phyloP scores from a whole-genome alignment of 1,140 invertebrate species.

The Belonocnema kinseyi region DNA sequence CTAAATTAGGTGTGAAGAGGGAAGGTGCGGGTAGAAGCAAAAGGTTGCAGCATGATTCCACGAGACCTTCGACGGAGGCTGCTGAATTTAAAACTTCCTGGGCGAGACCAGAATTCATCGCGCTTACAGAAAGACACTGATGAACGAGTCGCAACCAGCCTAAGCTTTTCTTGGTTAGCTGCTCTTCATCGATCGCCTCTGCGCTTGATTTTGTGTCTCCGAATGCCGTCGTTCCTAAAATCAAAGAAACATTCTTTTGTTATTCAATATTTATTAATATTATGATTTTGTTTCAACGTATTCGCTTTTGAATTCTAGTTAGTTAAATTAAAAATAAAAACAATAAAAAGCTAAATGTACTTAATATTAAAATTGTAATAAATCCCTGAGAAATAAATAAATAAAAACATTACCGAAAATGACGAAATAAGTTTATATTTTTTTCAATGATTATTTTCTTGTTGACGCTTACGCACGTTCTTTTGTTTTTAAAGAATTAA shows the following conservation, averaged over 20 bases:
- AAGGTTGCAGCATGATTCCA: slow-evolving; percentile 85
- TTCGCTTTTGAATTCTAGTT: no score
- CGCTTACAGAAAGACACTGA: slow-evolving; percentile 79
- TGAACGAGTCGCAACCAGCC: slow-evolving; percentile 83
- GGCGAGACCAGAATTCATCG: slow-evolving; percentile 69
- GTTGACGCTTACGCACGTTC: no score
- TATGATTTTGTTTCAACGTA: no score
- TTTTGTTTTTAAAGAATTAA: no score
- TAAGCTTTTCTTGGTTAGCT: slow-evolving; percentile 76
- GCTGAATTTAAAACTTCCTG: slow-evolving; percentile 78
- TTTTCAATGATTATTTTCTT: no score
- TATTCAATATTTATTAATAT: no score
- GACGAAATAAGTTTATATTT: no score
- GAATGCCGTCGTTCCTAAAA: slow-evolving; percentile 80
- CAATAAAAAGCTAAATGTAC: no score
- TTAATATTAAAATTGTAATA: no score
- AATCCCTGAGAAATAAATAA: no score
- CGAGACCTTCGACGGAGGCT: slow-evolving; percentile 80
- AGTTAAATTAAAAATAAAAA: no score
- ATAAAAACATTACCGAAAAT: no score
- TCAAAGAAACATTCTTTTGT: neutral
- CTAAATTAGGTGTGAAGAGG: slow-evolving; percentile 79
- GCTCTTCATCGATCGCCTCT: slow-evolving; percentile 71
- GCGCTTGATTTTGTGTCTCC: slow-evolving; percentile 76
- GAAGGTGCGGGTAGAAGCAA: slow-evolving; percentile 82